Base-by-base conservation (phyloP, 2,888 invertebrate genomes). In the Argyra leucocephala region DNA sequence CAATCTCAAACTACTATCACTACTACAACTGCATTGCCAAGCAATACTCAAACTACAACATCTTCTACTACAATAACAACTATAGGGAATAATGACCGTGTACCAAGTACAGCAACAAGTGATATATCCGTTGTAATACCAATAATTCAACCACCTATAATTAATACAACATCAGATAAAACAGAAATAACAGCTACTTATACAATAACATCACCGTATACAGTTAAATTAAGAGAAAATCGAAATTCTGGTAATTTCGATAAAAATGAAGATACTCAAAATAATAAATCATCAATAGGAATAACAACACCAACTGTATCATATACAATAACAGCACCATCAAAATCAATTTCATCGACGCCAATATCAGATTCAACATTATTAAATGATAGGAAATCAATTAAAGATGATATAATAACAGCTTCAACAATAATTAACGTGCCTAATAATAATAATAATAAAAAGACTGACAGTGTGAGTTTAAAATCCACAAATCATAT, bases 401-500 rank as follows among this genome's bases (percentile, higher is more conserved):
- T 31, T 57, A 31, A 60, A 57, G 64, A 64, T 21, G 58, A 66
- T 22, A 64, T 58, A 15, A 15, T 65, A 26, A 9, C 48, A 15
- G 15, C 48, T 18, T 48, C 48, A 48, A 48, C 48, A 18, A 18
- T 48, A 48, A 48, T 68, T 23, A 70, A 66, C 67, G 68, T 69
- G 65, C 69, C 69, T 66, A 60, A 66, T 66, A 63, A 18, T 24
- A 60, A 18, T 58, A 66, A 57, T 36, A 65, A 21, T 64, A 64
- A 64, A 9, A 57, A 61, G 57, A 63, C 26, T 65, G 66, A 66
- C 65, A 69, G 59, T 15, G 24, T 58, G 58, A 57, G 76, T 69
- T 75, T 74, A 36, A 48, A 63, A 57, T 48, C 21, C 7, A n/a
- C 22, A 70, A 78, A 83, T 76, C 82, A 82, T 74, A 83, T 83